Conservation (phyloP, 2,888 invertebrate genomes). For the Ochropacha duplaris region DNA sequence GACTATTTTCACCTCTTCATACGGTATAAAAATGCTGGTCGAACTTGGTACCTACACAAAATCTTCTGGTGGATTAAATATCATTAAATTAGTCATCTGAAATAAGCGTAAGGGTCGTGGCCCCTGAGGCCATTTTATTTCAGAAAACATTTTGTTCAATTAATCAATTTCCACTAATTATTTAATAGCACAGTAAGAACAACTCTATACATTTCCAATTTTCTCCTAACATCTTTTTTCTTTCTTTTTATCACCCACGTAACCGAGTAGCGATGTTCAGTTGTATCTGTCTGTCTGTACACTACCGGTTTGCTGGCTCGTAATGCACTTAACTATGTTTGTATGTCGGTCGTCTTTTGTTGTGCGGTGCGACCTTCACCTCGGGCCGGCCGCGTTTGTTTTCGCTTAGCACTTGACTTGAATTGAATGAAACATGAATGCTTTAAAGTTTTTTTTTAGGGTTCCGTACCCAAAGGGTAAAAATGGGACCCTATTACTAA, state of each 20-base stretch:
- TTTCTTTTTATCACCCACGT: conserved; percentile 60
- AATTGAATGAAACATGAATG: conserved; percentile 5
- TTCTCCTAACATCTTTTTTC: conserved; percentile 47
- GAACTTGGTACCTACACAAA: no score
- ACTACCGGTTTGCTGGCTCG: conserved; percentile 22
- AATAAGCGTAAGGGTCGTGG: no score
- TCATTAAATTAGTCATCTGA: no score
- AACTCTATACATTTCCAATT: conserved; percentile 46
- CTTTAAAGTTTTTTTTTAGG: no score
- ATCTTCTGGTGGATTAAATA: no score
- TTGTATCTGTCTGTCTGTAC: conserved; percentile 30
- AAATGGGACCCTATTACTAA: no score
- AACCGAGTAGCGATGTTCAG: conserved; percentile 66
- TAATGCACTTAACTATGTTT: conserved; percentile 34
- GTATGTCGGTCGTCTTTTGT: conserved; percentile 50
- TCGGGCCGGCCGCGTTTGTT: conserved; percentile 40
- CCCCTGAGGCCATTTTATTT: no score
- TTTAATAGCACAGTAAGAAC: conserved; percentile 20
- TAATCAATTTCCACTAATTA: no score
- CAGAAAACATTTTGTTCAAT: no score
- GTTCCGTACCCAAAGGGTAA: no score
- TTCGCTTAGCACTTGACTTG: conserved; percentile 28
- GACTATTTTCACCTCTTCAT: no score
- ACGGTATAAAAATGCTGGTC: no score
- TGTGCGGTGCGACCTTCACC: conserved; percentile 65